Evolutionary conservation across 1,140 invertebrate species (phyloP).

Genomic region (Tyrophagus putrescentiae): DNA sequence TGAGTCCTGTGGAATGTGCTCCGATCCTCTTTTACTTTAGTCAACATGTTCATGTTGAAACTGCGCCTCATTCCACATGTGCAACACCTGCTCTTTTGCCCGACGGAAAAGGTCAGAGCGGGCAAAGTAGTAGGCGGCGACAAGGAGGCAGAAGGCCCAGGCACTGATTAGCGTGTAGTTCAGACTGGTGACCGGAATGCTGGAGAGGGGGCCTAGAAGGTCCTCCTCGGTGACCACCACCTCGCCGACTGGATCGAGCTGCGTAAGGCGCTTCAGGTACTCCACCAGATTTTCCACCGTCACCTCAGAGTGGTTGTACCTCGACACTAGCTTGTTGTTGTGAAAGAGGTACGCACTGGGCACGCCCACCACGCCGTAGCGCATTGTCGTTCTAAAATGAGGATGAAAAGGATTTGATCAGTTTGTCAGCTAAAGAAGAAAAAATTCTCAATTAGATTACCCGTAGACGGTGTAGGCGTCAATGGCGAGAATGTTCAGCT

Average conservation of each 20-base stretch:
- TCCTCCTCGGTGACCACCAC: constrained; percentile 57
- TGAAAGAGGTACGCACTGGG: constrained; percentile 83
- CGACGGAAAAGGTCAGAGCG: constrained; percentile 59
- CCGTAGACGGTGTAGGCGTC: constrained; percentile 68
- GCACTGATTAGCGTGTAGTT: constrained; percentile 67
- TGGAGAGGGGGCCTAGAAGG: constrained; percentile 59
- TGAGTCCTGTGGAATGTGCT: too few relatives aligned
- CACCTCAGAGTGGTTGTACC: constrained; percentile 70
- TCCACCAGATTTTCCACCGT: constrained; percentile 58
- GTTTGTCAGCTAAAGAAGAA: not conserved
- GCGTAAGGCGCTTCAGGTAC: constrained; percentile 64
- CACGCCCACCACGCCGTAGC: constrained; percentile 82
- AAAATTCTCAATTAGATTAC: constrained; percentile 32
- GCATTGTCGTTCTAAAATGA: constrained; percentile 51
- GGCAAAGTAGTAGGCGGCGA: constrained; percentile 55
- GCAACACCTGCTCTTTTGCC: constrained; percentile 64
- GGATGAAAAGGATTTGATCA: constrained; percentile 3
- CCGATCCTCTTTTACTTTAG: too few relatives aligned
- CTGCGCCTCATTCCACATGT: constrained; percentile 76
- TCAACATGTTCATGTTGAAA: constrained; percentile 56
- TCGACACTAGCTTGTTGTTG: constrained; percentile 67
- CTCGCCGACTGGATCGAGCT: constrained; percentile 42
- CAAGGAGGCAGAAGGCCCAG: constrained; percentile 69
- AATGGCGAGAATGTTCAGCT: constrained; percentile 70
- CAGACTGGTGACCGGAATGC: constrained; percentile 49